Conservation (phyloP, 2,797 vertebrate species). For the Clarias laeviceps region DNA sequence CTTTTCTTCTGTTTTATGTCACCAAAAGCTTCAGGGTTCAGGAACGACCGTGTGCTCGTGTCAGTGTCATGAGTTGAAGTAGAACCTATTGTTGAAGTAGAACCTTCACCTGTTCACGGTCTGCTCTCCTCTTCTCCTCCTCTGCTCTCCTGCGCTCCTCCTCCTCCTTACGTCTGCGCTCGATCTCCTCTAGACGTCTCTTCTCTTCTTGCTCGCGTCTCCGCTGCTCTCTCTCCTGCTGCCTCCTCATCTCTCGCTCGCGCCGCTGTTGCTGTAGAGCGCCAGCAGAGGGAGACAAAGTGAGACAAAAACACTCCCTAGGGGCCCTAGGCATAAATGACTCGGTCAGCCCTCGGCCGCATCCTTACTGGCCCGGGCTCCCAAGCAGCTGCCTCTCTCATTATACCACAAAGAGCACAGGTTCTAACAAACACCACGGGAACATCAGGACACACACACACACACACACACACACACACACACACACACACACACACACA, state of each 20-base stretch:
- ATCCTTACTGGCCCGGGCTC: too few species aligned
- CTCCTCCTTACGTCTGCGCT: conserved; percentile 85
- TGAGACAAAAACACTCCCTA: neutral
- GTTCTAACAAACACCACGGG: neutral
- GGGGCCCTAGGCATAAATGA: too few species aligned
- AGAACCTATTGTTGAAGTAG: too few species aligned
- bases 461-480: neutral
- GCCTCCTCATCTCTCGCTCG: conserved; percentile 84
- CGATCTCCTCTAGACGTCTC: conserved; percentile 82
- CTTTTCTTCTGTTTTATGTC: neutral
- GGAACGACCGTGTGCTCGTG: neutral
- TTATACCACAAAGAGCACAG: neutral
- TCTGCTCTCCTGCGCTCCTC: conserved; percentile 82
- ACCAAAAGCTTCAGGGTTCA: neutral
- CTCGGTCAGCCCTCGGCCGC: too few species aligned
- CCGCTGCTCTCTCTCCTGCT: conserved; percentile 87
- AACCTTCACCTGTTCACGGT: conserved; percentile 72
- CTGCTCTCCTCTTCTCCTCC: conserved; percentile 86
- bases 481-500: neutral
- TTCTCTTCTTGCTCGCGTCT: conserved; percentile 87
- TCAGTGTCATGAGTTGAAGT: neutral
- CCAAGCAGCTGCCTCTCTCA: neutral
- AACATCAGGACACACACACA: neutral
- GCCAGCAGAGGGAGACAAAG: conserved; percentile 23
- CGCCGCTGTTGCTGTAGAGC: conserved; percentile 82